Percentiles rank a stretch among this genome's conserved stretches.
phyloP scores from a whole-genome alignment of 2,113 vertebrate genomes.

The Tetraodon nigroviridis region DNA sequence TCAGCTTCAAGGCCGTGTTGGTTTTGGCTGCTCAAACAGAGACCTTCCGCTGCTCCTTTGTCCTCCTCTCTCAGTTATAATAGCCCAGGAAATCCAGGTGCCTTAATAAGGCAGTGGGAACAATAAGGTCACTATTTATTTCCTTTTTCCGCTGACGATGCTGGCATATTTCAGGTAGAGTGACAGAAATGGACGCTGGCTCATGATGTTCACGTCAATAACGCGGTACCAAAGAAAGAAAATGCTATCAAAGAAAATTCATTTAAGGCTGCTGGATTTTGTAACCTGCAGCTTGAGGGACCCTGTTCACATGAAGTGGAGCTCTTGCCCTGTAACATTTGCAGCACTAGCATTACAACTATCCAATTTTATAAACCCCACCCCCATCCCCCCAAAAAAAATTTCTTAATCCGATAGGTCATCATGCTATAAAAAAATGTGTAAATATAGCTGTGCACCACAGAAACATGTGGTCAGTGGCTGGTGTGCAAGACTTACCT shows the following conservation, averaged over 20 bases:
- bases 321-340: conserved; percentile 5
- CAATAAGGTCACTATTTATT: conserved; percentile 57
- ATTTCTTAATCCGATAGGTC: conserved; percentile 11
- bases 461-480: conserved; percentile 60
- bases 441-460: conserved; percentile 29
- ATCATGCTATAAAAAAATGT: conserved; percentile 23
- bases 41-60: conserved; percentile 55
- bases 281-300: not conserved
- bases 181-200: conserved; percentile 42
- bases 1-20: conserved; percentile 30
- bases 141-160: conserved; percentile 40
- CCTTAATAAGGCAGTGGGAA: conserved; percentile 71
- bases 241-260: conserved; percentile 21
- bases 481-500: conserved; percentile 61
- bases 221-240: conserved; percentile 7
- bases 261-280: not conserved
- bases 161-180: conserved; percentile 36
- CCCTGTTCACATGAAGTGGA: conserved; percentile 1
- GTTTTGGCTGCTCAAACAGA: conserved; percentile 46
- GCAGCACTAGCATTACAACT: conserved; percentile 6
- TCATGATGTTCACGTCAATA: conserved; percentile 37
- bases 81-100: conserved; percentile 71
- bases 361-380: not conserved
- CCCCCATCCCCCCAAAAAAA: conserved; percentile 4
- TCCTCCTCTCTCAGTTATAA: conserved; percentile 71